phyloP scores from a whole-genome alignment of 2,113 vertebrate species.

The Anolis sagrei region DNA sequence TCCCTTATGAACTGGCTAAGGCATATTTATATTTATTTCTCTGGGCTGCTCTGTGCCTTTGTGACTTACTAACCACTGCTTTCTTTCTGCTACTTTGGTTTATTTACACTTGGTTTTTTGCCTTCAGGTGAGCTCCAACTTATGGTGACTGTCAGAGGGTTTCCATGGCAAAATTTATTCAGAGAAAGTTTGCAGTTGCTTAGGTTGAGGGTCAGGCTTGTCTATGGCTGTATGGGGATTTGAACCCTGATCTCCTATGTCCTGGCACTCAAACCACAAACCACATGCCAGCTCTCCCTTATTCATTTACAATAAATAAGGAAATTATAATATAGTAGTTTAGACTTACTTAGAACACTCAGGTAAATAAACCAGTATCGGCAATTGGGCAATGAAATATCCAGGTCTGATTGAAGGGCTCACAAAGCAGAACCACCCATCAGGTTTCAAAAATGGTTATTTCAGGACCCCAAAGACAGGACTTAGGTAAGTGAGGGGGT shows the following conservation, averaged over 20 bases:
- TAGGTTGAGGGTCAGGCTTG: no score
- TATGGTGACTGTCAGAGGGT: no score
- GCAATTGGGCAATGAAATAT: background rate
- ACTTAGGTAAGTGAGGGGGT: background rate
- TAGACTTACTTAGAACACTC: background rate
- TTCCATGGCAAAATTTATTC: no score
- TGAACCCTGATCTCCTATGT: no score
- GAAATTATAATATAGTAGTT: no score
- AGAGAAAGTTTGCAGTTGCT: no score
- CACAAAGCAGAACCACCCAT: background rate
- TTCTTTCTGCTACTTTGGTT: background rate
- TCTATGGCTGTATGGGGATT: no score
- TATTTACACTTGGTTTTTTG: background rate
- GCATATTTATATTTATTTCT: background rate
- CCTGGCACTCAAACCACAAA: no score
- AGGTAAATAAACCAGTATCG: background rate
- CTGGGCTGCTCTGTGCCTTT: background rate
- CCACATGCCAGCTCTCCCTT: no score
- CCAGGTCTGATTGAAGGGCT: background rate
- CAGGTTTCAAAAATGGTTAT: background rate
- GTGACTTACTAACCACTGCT: background rate
- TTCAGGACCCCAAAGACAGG: background rate
- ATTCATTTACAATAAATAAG: no score
- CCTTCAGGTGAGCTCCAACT: no score
- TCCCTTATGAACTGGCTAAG: background rate